Conservation (phyloP, 2,113 vertebrate genomes). For the Brachypodius melanocephalos region DNA sequence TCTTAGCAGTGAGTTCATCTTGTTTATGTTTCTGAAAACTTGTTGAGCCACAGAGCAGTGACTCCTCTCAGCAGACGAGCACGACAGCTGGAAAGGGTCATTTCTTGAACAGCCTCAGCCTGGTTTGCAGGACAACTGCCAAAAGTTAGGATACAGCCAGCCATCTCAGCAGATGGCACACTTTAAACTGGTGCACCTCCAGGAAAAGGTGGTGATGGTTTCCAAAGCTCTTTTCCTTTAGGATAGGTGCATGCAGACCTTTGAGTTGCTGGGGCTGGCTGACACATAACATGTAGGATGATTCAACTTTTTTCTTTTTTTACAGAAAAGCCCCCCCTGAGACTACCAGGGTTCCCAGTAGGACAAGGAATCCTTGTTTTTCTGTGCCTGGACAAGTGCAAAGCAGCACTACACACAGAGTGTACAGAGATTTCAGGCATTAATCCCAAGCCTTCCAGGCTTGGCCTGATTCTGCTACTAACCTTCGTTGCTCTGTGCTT, state of each 20-base stretch:
- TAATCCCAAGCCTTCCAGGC: not conserved
- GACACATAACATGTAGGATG: rapidly evolving
- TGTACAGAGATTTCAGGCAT: not conserved
- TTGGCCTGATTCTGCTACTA: not conserved
- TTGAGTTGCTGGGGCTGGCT: not conserved
- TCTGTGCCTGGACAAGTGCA: not conserved
- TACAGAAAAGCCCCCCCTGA: not conserved
- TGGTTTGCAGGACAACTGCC: not conserved
- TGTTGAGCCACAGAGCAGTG: not conserved
- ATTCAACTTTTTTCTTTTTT: not conserved
- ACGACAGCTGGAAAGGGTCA: not conserved
- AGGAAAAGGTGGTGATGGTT: not conserved
- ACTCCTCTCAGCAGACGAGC: not conserved
- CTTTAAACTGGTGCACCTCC: not conserved
- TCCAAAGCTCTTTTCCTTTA: not conserved
- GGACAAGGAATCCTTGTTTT: not conserved
- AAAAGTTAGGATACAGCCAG: not conserved
- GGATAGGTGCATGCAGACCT: not conserved
- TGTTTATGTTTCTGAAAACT: not conserved
- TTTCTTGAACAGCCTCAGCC: not conserved
- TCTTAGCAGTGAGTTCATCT: not conserved
- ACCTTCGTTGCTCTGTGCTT: not conserved
- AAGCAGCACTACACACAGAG: not conserved
- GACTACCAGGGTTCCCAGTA: not conserved
- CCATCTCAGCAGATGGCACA: not conserved